Base-by-base conservation (phyloP, 2,797 vertebrate species). In the Lemur catta region DNA sequence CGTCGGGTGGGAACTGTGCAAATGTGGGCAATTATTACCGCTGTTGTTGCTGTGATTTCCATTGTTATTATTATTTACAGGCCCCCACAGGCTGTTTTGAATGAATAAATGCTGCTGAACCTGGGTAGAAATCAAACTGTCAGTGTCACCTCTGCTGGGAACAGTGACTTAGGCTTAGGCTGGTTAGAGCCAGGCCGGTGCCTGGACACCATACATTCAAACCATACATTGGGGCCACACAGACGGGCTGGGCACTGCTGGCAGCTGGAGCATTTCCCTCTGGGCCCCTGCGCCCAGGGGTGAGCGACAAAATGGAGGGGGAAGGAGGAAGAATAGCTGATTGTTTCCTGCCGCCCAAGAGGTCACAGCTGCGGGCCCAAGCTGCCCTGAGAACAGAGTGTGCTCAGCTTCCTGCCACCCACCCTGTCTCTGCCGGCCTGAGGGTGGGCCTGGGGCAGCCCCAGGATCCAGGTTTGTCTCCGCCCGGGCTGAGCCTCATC, bases 321-420 rank as follows among this genome's bases (percentile, higher is more conserved):
- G 61, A 65, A 57, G 85, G 76, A 82, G 84, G 78, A 86, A 97
- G 96, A 97, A 97, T 93, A 71, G 96, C 41, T 20, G 76, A 91
- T 97, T 97, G 97, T 98, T 93, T 86, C 69, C 52, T 0, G 15
- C 30, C 46, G 65, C 90, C 91, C 38, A 35, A 82, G 95, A 97
- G 95, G 94, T 89, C 91, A 80, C 74, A 74, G 93, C 46, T 2
- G 61, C 86, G 41, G 6, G 94, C 81, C 65, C 7, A 15, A 55
- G 91, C 94, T 80, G 65, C 79, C 93, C 55, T 20, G 69, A 75
- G 96, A 96, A 97, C 93, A 95, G 48, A 79, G 88, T 0, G 91
- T 94, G 41, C 94, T 80, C 90, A 43, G 88, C 92, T n/a, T 38
- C 67, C 4, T 50, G 76, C 97, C 35, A 4, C 95, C 96, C 89